Evolutionary conservation across 2,113 vertebrate genomes (phyloP).

Genomic region (Orthonyx spaldingii): DNA sequence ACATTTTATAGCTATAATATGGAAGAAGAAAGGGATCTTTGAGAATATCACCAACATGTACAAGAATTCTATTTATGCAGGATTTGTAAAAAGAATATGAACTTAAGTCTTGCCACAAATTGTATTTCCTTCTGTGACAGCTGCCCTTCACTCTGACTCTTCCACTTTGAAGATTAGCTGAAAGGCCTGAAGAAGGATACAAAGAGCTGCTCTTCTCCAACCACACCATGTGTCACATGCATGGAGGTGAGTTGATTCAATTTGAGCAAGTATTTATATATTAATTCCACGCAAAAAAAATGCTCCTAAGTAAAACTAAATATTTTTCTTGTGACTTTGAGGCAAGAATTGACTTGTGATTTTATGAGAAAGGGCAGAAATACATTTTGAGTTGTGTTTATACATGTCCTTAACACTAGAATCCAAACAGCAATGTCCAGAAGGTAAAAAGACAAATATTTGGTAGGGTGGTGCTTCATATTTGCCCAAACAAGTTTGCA

Average conservation of each 20-base stretch:
- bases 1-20: not conserved
- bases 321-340: not conserved
- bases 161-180: not conserved
- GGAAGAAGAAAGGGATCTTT: not conserved
- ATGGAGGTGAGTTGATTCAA: accelerated
- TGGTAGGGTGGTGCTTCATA: not conserved
- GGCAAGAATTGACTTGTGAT: not conserved
- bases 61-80: not conserved
- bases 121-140: not conserved
- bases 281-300: not conserved
- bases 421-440: not conserved
- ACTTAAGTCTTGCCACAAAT: not conserved
- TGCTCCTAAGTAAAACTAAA: not conserved
- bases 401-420: not conserved
- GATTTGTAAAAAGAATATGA: not conserved
- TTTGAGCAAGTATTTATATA: not conserved
- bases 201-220: not conserved
- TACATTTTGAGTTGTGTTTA: not conserved
- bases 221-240: accelerated
- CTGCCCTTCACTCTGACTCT: not conserved
- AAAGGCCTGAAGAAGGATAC: not conserved
- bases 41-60: not conserved
- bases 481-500: not conserved
- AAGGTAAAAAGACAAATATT: not conserved
- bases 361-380: not conserved